Conservation (phyloP, 2,113 vertebrate genomes). For the Caretta caretta region DNA sequence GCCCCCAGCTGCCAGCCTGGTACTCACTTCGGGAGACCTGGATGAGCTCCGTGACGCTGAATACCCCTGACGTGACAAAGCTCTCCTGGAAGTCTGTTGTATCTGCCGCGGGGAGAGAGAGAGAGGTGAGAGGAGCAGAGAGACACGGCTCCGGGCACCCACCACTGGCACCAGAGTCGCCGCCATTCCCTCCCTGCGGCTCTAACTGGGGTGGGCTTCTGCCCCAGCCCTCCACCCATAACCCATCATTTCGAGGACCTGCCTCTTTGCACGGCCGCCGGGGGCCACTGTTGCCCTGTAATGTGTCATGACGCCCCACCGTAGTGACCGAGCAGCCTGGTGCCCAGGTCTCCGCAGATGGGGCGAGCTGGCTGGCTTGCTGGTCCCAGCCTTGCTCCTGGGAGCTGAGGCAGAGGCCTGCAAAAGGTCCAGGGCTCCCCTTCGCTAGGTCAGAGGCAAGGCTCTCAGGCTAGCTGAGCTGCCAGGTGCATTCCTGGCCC, state of each 20-base stretch:
- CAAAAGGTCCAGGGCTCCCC: not conserved
- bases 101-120: constrained; percentile 80
- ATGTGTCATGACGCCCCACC: accelerated
- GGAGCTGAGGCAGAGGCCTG: not conserved
- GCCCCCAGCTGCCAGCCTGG: not conserved
- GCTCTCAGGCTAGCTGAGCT: not conserved
- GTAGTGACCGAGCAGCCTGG: not conserved
- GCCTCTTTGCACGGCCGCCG: not conserved
- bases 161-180: not conserved
- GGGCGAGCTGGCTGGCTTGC: not conserved
- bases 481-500: not conserved
- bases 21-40: constrained; percentile 97
- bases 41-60: constrained; percentile 98
- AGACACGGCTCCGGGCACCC: not conserved
- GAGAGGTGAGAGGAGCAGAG: not conserved
- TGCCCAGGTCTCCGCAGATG: not conserved
- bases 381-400: not conserved
- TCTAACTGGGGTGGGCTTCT: not conserved
- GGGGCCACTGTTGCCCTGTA: not conserved
- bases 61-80: constrained; percentile 96
- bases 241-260: constrained; percentile 44
- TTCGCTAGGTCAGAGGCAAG: not conserved
- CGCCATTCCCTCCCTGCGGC: constrained; percentile 35
- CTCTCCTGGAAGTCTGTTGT: constrained; percentile 96
- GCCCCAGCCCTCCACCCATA: not conserved